Evolutionary conservation across 2,113 vertebrate species (phyloP).

Genomic region (Uria lomvia): DNA sequence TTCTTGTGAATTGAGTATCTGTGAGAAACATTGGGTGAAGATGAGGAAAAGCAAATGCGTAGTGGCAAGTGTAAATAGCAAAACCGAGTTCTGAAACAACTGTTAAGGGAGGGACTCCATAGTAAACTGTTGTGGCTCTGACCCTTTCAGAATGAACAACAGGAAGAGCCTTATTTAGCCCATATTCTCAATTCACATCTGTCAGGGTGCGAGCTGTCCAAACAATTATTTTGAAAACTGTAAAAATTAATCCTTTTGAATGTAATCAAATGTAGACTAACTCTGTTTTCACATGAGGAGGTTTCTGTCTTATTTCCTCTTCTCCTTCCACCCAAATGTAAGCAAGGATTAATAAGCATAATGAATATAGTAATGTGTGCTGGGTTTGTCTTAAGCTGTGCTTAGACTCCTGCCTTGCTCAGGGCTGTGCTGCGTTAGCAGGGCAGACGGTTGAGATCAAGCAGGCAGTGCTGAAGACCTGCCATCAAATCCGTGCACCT

Average conservation of each 20-base stretch:
- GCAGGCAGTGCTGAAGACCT: not conserved
- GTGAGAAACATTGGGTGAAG: constrained; percentile 2
- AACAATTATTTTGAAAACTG: not conserved
- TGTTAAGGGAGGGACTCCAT: not conserved
- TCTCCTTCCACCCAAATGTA: not conserved
- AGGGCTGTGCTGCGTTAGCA: not conserved
- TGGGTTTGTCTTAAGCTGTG: not conserved
- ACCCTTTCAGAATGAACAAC: not conserved
- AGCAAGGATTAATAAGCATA: not conserved
- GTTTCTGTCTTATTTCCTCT: not conserved
- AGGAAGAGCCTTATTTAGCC: not conserved
- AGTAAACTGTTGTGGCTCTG: not conserved
- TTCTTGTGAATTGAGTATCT: constrained; percentile 54
- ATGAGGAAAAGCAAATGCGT: constrained; percentile 25
- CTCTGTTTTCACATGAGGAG: not conserved
- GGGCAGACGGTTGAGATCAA: not conserved
- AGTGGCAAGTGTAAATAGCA: constrained; percentile 38
- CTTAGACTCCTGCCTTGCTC: not conserved
- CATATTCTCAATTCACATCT: not conserved
- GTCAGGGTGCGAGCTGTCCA: not conserved
- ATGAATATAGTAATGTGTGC: too few relatives aligned
- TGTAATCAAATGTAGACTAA: not conserved
- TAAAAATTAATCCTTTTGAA: not conserved
- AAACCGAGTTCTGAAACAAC: constrained; percentile 20
- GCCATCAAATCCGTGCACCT: not conserved